phyloP scores from a whole-genome alignment of 92 coral and sea anemone species.

The Actinostola sp. region DNA sequence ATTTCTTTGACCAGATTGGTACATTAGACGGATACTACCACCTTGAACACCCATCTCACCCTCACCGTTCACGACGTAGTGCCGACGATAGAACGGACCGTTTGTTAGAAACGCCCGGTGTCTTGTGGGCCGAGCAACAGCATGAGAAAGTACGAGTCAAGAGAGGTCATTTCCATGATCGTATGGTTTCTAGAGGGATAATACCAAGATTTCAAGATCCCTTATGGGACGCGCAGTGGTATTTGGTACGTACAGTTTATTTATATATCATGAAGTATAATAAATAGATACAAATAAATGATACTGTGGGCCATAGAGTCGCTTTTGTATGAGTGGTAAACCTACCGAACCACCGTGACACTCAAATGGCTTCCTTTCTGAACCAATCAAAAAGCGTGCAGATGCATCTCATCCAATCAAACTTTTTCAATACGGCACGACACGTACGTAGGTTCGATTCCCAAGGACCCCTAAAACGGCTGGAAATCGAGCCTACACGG shows the following conservation, averaged over 20 bases:
- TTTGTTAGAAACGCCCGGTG: conserved; percentile 73
- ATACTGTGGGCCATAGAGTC: no score
- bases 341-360: no score
- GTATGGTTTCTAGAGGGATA: conserved; percentile 83
- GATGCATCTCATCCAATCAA: no score
- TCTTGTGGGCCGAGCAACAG: conserved; percentile 94
- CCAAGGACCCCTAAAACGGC: no score
- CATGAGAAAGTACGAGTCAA: conserved; percentile 91
- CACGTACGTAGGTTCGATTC: no score
- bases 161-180: conserved; percentile 91
- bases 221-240: conserved; percentile 95
- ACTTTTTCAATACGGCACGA: no score
- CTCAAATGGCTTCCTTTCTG: no score
- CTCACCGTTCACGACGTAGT: conserved; percentile 82
- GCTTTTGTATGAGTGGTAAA: no score
- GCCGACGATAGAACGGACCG: conserved; percentile 84
- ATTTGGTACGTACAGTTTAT: conserved; percentile 79
- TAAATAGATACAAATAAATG: no score
- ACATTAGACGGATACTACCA: conserved; percentile 83
- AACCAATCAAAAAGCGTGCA: no score
- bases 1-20: conserved; percentile 65
- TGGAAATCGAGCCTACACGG: no score
- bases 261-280: no score
- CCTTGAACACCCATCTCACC: conserved; percentile 89
- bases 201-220: conserved; percentile 84